Percentiles rank a stretch among this genome's conserved stretches.
These are phyloP conservation scores for Pongo pygmaeus DNA, from an alignment of 2,113 vertebrate genomes.

Conservation along the genomic window DNA sequence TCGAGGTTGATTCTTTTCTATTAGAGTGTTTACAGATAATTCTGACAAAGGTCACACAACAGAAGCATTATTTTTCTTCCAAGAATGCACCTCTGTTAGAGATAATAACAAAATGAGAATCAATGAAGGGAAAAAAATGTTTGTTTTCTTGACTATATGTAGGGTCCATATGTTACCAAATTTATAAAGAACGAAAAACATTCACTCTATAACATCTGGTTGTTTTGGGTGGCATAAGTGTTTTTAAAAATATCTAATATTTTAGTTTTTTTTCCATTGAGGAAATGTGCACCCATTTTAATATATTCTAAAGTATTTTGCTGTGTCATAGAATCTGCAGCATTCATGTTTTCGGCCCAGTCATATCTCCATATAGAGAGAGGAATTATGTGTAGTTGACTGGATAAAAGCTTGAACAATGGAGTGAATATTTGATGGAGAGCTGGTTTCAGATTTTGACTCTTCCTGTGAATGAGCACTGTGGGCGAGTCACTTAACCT, in stretches of 20 bases:
- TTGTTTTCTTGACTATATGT: constrained; percentile 10
- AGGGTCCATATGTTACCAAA: background rate
- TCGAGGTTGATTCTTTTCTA: constrained; percentile 61
- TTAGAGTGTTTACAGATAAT: constrained; percentile 63
- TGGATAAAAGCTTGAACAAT: background rate
- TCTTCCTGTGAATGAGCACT: background rate
- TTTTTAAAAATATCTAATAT: background rate
- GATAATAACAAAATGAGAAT: constrained; percentile 42
- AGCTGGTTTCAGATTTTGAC: background rate
- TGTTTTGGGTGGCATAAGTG: background rate
- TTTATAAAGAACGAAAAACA: constrained; percentile 26
- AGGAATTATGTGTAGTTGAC: background rate
- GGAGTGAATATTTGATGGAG: background rate
- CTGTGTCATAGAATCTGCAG: background rate
- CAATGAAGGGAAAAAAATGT: constrained; percentile 5
- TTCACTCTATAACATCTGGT: background rate
- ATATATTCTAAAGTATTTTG: background rate
- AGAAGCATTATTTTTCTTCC: constrained; percentile 51
- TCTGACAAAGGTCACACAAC: constrained; percentile 36
- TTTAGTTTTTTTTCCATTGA: background rate
- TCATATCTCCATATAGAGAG: background rate
- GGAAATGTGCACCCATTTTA: background rate
- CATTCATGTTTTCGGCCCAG: background rate
- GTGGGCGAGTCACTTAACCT: background rate
- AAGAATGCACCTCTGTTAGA: constrained; percentile 30